Percentiles rank a stretch among this genome's conserved stretches.
Conservation (phyloP, 1,140 invertebrate genomes). For the Caenorhabditis brenneri region DNA sequence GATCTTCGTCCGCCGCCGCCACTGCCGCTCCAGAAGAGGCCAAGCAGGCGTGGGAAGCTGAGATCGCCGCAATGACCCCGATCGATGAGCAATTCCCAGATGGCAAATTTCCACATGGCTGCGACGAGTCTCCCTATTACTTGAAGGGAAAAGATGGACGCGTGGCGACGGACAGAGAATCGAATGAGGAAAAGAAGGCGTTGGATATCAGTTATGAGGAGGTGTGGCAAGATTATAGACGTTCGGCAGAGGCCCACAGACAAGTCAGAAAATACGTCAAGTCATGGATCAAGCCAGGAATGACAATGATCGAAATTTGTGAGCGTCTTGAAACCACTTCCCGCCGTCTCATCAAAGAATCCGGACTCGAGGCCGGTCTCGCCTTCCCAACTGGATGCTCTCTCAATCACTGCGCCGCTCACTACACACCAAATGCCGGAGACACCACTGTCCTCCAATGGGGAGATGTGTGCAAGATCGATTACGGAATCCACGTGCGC, state of each 20-base stretch:
- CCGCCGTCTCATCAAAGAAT: constrained; percentile 88
- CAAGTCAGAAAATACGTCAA: constrained; percentile 88
- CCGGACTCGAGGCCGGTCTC: constrained; percentile 91
- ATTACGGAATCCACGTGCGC: constrained; percentile 99
- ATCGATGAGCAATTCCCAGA: constrained; percentile 46
- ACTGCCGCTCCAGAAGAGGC: background rate
- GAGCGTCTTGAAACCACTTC: constrained; percentile 92
- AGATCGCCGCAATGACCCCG: constrained; percentile 45
- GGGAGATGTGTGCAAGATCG: constrained; percentile 94
- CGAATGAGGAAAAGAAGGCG: constrained; percentile 85
- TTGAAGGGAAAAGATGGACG: constrained; percentile 61
- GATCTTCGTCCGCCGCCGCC: background rate
- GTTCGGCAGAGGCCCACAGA: constrained; percentile 94
- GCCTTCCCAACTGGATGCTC: constrained; percentile 99
- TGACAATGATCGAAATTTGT: constrained; percentile 99
- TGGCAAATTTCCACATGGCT: constrained; percentile 39
- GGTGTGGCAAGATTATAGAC: constrained; percentile 91
- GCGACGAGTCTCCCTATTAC: background rate
- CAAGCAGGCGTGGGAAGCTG: constrained; percentile 25
- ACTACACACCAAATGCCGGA: constrained; percentile 98
- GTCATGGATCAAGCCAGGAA: constrained; percentile 91
- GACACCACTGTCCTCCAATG: constrained; percentile 91
- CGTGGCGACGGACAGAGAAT: constrained; percentile 71
- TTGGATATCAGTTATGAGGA: constrained; percentile 76
- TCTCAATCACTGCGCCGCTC: constrained; percentile 96